Evolutionary conservation across 2,888 invertebrate genomes (phyloP), one percentile per base, ranked within the genome.

Genomic region (Cancer borealis): DNA sequence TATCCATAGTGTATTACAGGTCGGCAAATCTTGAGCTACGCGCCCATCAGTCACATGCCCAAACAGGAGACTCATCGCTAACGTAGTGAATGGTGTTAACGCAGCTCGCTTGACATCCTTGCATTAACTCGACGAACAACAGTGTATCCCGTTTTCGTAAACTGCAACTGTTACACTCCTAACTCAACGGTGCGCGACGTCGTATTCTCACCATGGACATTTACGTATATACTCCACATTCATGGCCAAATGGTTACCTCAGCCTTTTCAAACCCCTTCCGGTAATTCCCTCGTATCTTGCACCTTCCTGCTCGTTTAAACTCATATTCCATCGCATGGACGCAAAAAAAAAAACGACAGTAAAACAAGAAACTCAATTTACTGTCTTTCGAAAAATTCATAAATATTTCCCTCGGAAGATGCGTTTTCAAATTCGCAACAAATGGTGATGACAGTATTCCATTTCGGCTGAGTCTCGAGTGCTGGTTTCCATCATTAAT

Each of bases 361-460:
- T 79, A 26, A 79, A 79, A 79, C 73, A 79, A 79, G 73, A 79
- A 21, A 79, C 30, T n/a, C 73, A 79, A 79, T 84, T 39, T 8
- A 10, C 84, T 84, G 39, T 39, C 6, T 6, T 30, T 79, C 3
- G 39, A 84, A 84, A 84, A 84, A 39, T 39, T 84, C 39, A 84
- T 39, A 30, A 39, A 84, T 39, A 84, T 84, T 10, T 84, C 84
- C 39, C 39, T 39, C 84, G 30, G 84, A 39, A 84, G 84, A 84
- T 84, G 84, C 39, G 84, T 39, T 84, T 84, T 84, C 39, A 14
- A 39, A 84, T 14, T 84, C 39, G 39, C 30, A 84, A 39, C 39
- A 84, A 84, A 84, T 84, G 84, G 39, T 84, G 84, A 84, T 39
- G 84, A 84, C 84, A 84, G 39, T 84, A 84, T 84, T 84, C 84